Evolutionary conservation across 2,888 invertebrate species (phyloP), one percentile per base, ranked within the genome.

Genomic region (Ichneumoninae sp.): DNA sequence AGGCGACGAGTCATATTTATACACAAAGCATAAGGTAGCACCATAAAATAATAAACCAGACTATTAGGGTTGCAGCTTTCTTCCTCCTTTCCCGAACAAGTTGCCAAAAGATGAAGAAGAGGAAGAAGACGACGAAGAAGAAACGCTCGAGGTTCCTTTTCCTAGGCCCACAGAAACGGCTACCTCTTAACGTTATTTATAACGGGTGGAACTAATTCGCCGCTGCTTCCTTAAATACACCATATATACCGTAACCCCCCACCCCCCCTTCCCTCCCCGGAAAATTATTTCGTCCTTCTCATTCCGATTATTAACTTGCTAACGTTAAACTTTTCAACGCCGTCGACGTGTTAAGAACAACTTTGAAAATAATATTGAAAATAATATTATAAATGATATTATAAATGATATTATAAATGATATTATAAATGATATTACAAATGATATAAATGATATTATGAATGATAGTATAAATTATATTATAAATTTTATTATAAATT

Each of bases 11-110:
- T 87, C 75, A 85, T 65, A 77, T 81, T 80, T 87, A 87, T 85
- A 88, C 86, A 88, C 88, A 89, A 91, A 88, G 90, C 88, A 88
- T 85, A 89, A 90, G 91, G 91, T 90, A 91, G 89, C 86, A 76
- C 81, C 91, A 85, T 92, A 92, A 92, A 92, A 92, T 92, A 92
- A 92, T 92, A 92, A 92, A 92, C 91, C 91, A 77, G 74, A 88
- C 92, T 90, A 92, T 91, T 91, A 91, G 90, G 89, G 86, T 76
- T 83, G 79, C 78, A 79, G 65, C 69, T 77, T 73, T 75, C 84
- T 65, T 81, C 66, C 33, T 69, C 60, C 70, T 26, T 65, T 47
- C 54, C 26, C 50, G n/a, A 68, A n/a, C 30, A 74, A 33, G 19
- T 60, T 63, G 19, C 68, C 71, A 60, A 69, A 70, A 47, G 75